phyloP scores from a whole-genome alignment of 2,888 invertebrate genomes.

The Conus canariensis region DNA sequence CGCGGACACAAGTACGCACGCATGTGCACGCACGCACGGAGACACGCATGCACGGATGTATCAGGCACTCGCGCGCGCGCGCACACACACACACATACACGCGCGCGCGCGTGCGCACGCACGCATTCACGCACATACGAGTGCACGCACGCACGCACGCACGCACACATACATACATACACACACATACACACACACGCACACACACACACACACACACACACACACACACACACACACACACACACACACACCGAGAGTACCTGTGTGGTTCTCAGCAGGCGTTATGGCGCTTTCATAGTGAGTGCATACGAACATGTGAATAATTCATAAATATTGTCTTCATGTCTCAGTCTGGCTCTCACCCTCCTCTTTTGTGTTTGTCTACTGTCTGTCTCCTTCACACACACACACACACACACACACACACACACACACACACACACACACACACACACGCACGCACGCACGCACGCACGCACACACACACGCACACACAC shows the following conservation, averaged over 20 bases:
- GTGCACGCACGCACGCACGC: neutral
- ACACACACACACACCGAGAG: neutral
- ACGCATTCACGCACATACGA: no score
- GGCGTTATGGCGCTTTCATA: no score
- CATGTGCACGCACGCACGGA: neutral
- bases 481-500: no score
- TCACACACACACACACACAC: neutral
- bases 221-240: neutral
- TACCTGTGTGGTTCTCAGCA: no score
- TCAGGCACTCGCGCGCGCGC: neutral
- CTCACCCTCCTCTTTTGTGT: no score
- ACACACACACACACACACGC: neutral
- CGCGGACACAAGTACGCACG: neutral
- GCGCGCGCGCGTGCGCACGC: neutral
- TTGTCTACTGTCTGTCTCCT: neutral
- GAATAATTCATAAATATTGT: no score
- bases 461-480: no score
- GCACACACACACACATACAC: neutral
- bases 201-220: neutral
- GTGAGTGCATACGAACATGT: no score
- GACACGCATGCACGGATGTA: neutral
- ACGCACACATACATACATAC: neutral
- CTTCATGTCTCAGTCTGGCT: no score
- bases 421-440: neutral
- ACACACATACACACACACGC: neutral